These are phyloP conservation scores for Bacillus rossius DNA, from an alignment of 1,140 invertebrate genomes.

Conservation along the genomic window DNA sequence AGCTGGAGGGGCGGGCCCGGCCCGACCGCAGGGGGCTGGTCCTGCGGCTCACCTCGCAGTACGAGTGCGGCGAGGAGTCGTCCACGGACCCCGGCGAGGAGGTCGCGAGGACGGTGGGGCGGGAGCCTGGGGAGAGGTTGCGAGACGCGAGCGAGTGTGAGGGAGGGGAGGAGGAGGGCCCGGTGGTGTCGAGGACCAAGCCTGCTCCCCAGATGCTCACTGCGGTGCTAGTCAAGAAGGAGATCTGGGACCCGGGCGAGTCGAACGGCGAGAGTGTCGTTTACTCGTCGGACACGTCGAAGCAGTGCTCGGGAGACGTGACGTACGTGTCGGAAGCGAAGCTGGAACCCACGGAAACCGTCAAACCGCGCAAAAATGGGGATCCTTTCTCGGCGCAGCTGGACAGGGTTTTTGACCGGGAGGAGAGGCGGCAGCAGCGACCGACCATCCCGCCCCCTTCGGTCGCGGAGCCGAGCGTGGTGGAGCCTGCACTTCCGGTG, in stretches of 20 bases:
- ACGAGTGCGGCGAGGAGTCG: slow-evolving; percentile 36
- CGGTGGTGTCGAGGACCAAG: slow-evolving; percentile 29
- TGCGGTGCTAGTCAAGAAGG: slow-evolving; percentile 47
- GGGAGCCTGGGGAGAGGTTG: slow-evolving; percentile 17
- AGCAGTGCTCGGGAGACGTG: background rate
- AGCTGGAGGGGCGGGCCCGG: slow-evolving; percentile 48
- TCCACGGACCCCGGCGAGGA: slow-evolving; percentile 34
- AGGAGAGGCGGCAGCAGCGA: slow-evolving; percentile 52
- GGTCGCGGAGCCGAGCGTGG: slow-evolving; percentile 3
- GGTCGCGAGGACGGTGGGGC: slow-evolving; percentile 3
- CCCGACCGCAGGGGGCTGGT: slow-evolving; percentile 52
- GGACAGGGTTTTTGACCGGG: slow-evolving; percentile 65
- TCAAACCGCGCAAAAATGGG: slow-evolving; percentile 32
- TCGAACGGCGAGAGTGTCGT: slow-evolving; percentile 44
- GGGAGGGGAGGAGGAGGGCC: slow-evolving; percentile 34
- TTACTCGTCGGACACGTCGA: slow-evolving; percentile 40
- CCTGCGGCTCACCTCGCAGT: slow-evolving; percentile 55
- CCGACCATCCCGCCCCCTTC: slow-evolving; percentile 9
- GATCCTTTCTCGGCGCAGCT: slow-evolving; percentile 67
- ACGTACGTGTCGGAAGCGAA: slow-evolving; percentile 10
- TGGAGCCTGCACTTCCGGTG: slow-evolving; percentile 26
- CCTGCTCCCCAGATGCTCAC: slow-evolving; percentile 27
- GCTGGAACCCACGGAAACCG: background rate
- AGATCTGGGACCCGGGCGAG: slow-evolving; percentile 58
- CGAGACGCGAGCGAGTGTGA: slow-evolving; percentile 15